Base-by-base conservation (phyloP, 2,797 vertebrate species). In the Acrossocheilus wenchowensis region DNA sequence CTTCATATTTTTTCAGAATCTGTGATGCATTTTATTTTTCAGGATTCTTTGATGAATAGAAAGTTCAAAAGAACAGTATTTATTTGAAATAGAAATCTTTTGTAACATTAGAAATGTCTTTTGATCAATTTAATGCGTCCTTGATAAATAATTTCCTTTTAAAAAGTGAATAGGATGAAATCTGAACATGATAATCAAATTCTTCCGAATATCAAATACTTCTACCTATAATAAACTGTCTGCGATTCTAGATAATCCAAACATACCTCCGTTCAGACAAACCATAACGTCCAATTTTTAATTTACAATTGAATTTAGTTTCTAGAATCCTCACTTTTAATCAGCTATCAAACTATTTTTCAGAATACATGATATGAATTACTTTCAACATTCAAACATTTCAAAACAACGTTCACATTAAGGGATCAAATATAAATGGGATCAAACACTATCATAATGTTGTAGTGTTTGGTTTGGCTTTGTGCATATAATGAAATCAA, bases 361-460 rank as follows among this genome's bases (percentile, higher is more conserved):
- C 45, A 69, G 11, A 78, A 43, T 2, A 41, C 48, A 71, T 39
- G 5, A 72, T 34, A 45, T 41, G 34, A 57, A 34, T 84, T 66
- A 23, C 26, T 43, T 50, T 73, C 15, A 73, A 77, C 43, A 36
- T 41, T 34, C 17, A 72, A 71, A 73, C 36, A 62, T 80, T 9
- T 10, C 34, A 45, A n/a, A 48, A 36, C 30, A 11, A 2, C 1
- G 77, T 75, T 81, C 45, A 71, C 26, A 81, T 81, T 52, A 60
- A 69, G 64, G 79, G 39, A 71, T 78, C 26, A 64, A 54, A 75
- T 80, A 66, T 74, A 2, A 85, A 54, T 81, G 30, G 30, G 43
- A 84, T 80, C 21, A 54, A 81, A 87, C 89, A 69, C 81, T 83
- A 88, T 89, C 78, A 79, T 89, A 91, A 91, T 90, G 85, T 90